These are phyloP conservation scores for Gryllus bimaculatus DNA, from an alignment of 1,140 invertebrate species.

Conservation along the genomic window DNA sequence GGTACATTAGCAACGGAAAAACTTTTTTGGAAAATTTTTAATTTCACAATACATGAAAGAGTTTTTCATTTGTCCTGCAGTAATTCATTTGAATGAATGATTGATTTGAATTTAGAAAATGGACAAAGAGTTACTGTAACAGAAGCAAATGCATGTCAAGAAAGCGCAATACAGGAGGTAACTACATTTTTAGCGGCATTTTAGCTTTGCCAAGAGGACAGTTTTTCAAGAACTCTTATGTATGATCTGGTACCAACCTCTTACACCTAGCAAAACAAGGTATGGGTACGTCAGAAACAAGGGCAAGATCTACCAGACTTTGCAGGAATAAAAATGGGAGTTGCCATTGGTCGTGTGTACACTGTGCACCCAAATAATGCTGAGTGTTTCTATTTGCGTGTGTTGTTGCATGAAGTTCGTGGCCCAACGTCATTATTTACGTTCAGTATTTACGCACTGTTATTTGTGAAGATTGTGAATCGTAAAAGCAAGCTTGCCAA, in stretches of 20 bases:
- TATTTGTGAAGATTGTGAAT: not conserved
- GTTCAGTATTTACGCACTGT: constrained; percentile 21
- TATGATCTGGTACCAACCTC: constrained; percentile 33
- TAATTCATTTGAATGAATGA: constrained; percentile 33
- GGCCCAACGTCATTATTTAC: constrained; percentile 23
- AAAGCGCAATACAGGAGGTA: constrained; percentile 12
- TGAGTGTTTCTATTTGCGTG: too few species aligned
- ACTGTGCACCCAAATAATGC: constrained; percentile 26
- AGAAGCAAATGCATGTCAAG: constrained; percentile 23
- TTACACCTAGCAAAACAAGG: constrained; percentile 32
- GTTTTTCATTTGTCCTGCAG: too few species aligned
- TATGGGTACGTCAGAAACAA: constrained; percentile 27
- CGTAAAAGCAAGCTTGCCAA: not conserved
- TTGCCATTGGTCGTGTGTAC: constrained; percentile 17
- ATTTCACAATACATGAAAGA: constrained; percentile 36
- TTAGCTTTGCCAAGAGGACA: constrained; percentile 25
- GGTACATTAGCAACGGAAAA: constrained; percentile 36
- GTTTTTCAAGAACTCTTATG: constrained; percentile 32
- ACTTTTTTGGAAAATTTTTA: constrained; percentile 36
- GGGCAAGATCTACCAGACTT: constrained; percentile 26
- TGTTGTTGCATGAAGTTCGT: constrained; percentile 27
- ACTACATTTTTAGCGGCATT: constrained; percentile 31
- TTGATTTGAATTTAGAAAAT: constrained; percentile 36
- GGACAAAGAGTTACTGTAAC: constrained; percentile 34
- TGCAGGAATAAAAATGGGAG: constrained; percentile 11